phyloP scores from a whole-genome alignment of 2,888 invertebrate species.

The Amiota minor region DNA sequence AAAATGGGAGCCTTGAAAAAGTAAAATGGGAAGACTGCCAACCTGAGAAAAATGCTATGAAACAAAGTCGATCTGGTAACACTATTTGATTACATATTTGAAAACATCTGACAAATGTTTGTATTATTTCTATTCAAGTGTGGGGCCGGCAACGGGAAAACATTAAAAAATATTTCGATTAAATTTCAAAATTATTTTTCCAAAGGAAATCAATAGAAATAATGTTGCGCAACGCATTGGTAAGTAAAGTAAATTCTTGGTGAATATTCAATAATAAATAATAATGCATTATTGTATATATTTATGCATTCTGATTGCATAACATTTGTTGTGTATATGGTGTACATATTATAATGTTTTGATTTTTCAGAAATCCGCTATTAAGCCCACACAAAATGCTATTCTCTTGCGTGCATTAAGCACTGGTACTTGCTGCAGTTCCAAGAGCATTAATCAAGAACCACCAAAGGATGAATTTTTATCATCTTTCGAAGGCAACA shows the following conservation, averaged over 20 bases:
- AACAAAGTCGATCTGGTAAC: background rate
- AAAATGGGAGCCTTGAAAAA: no score
- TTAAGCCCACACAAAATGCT: background rate
- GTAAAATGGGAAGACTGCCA: background rate
- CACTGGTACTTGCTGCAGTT: background rate
- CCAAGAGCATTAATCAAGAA: background rate
- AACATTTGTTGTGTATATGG: background rate
- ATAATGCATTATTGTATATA: no score
- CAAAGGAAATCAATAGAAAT: background rate
- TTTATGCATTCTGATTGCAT: constrained; percentile 3
- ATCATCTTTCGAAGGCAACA: constrained; percentile 35
- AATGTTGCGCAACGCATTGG: constrained; percentile 17
- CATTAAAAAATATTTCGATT: background rate
- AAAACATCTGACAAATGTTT: constrained; percentile 14
- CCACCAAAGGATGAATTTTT: constrained; percentile 26
- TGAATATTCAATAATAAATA: no score
- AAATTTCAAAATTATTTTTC: background rate
- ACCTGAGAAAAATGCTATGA: background rate
- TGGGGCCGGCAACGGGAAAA: background rate
- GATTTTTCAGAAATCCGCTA: background rate
- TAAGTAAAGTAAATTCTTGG: background rate
- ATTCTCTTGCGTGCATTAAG: background rate
- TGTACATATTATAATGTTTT: background rate
- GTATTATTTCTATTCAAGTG: background rate
- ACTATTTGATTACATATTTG: no score